Percentiles rank a stretch among this genome's conserved stretches.
phyloP scores from a whole-genome alignment of 2,888 invertebrate genomes.

The Ormyrus nitidulus region DNA sequence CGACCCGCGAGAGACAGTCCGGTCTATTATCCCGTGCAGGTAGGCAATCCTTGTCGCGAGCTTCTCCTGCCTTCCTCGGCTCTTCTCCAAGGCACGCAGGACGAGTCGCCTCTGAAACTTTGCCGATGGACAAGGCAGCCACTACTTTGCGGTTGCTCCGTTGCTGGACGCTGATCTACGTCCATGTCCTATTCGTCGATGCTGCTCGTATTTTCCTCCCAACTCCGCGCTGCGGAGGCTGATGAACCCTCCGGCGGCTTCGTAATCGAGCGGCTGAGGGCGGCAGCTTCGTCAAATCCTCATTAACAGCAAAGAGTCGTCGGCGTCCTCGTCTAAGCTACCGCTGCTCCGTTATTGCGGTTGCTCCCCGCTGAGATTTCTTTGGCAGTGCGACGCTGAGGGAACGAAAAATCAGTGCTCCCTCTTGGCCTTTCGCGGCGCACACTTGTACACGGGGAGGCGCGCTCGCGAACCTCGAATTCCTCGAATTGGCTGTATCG shows the following conservation, averaged over 20 bases:
- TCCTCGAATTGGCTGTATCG: constrained; percentile 1
- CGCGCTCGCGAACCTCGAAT: neutral
- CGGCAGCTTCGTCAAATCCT: constrained; percentile 20
- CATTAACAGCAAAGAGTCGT: constrained; percentile 2
- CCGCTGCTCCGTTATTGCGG: too few relatives aligned
- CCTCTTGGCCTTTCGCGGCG: too few relatives aligned
- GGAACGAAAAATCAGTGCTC: too few relatives aligned
- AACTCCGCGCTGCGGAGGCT: constrained; percentile 5
- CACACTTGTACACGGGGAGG: neutral
- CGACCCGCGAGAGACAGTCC: too few relatives aligned
- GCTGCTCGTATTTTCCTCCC: constrained; percentile 4
- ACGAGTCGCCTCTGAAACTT: too few relatives aligned
- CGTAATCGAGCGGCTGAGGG: constrained; percentile 21
- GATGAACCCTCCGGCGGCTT: constrained; percentile 28
- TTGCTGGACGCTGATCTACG: neutral
- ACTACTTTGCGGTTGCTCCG: neutral
- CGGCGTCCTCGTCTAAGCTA: too few relatives aligned
- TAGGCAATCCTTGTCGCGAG: too few relatives aligned
- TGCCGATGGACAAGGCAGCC: neutral
- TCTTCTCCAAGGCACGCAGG: constrained; percentile 12
- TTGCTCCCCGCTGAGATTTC: too few relatives aligned
- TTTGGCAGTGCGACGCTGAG: too few relatives aligned
- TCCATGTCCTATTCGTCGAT: constrained; percentile 31
- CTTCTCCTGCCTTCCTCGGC: neutral
- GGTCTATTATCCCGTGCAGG: too few relatives aligned